phyloP scores from a whole-genome alignment of 2,797 vertebrate species.

The Xyrichtys novacula region DNA sequence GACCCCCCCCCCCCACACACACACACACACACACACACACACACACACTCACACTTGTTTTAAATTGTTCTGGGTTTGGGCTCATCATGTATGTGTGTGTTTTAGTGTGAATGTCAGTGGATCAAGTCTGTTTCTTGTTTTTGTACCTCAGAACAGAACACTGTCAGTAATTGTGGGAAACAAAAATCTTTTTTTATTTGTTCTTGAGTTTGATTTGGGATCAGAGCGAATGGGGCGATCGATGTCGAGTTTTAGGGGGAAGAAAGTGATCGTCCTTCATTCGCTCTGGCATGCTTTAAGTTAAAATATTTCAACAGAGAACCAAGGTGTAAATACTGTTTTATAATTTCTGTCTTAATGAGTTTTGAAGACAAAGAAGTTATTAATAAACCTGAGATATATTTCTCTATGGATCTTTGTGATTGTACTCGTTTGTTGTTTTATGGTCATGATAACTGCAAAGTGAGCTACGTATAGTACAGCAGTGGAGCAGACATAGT shows the following conservation, averaged over 20 bases:
- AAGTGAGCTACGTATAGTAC: no score
- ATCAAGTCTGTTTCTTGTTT: conserved; percentile 40
- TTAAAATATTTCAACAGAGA: conserved; percentile 54
- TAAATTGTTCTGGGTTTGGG: conserved; percentile 47
- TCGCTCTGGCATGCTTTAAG: conserved; percentile 69
- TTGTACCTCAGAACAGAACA: conserved; percentile 74
- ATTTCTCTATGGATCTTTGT: conserved; percentile 71
- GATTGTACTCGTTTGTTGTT: conserved; percentile 8
- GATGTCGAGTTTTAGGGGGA: conserved; percentile 1
- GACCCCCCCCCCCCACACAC: neutral
- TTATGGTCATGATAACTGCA: no score
- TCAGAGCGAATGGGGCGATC: conserved; percentile 37
- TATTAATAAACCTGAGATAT: conserved; percentile 81
- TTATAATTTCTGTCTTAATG: conserved; percentile 81
- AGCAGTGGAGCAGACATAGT: no score
- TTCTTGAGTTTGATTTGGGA: conserved; percentile 57
- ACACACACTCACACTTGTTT: no score
- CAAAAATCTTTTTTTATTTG: conserved; percentile 29
- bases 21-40: no score
- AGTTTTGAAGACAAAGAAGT: conserved; percentile 78
- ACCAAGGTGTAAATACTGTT: conserved; percentile 79
- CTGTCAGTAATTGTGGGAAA: conserved; percentile 59
- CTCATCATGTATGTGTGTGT: conserved; percentile 14
- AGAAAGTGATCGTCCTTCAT: conserved; percentile 53
- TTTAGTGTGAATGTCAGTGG: conserved; percentile 6